Percentiles rank a stretch among this genome's conserved stretches.
phyloP scores from a whole-genome alignment of 2,797 vertebrate genomes.

The Anguilla megastoma region DNA sequence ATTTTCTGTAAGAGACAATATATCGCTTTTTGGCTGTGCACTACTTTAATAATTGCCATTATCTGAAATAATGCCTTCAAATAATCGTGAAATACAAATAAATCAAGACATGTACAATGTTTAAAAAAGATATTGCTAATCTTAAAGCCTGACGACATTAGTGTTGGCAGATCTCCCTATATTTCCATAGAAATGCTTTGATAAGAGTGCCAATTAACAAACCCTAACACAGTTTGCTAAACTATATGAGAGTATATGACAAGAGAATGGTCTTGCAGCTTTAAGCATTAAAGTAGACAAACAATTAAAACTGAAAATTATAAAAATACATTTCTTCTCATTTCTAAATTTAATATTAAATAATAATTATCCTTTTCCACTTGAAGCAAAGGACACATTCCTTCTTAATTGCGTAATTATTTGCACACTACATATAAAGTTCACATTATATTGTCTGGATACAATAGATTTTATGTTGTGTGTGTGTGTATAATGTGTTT shows the following conservation, averaged over 20 bases:
- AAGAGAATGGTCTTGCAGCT: neutral
- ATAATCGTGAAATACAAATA: neutral
- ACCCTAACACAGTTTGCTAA: neutral
- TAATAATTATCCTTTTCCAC: neutral
- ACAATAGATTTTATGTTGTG: neutral
- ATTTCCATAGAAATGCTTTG: neutral
- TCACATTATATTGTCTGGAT: slow-evolving; percentile 1
- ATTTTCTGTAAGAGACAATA: neutral
- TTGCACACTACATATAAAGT: neutral
- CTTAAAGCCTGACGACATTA: neutral
- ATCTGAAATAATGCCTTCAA: neutral
- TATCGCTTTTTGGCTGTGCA: neutral
- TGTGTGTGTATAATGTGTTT: neutral
- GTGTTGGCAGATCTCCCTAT: neutral
- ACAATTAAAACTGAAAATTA: neutral
- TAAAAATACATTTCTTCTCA: neutral
- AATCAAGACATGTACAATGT: neutral
- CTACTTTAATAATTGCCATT: neutral
- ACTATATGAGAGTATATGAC: neutral
- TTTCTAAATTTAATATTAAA: slow-evolving; percentile 4
- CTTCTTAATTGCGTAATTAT: neutral
- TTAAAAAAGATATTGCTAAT: neutral
- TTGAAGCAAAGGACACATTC: neutral
- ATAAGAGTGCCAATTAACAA: neutral
- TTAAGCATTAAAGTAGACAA: neutral